Conservation (phyloP, 1,140 invertebrate species). For the Caenorhabditis briggsae region DNA sequence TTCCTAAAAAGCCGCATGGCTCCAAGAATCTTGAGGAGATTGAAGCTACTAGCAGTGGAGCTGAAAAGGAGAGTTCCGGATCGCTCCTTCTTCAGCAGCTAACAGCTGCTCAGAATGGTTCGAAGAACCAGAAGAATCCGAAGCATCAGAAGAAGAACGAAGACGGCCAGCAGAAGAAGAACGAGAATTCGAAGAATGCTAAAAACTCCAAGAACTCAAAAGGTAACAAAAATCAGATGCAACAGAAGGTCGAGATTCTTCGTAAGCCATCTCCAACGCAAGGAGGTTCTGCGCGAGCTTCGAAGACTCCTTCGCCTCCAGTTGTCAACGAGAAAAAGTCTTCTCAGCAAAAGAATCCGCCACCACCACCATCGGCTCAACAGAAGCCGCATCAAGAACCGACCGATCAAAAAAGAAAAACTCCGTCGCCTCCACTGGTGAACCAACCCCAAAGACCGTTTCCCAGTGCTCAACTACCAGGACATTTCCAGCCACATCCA, state of each 20-base stretch:
- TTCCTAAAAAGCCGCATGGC: neutral
- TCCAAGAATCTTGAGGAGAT: neutral
- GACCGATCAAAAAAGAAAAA: neutral
- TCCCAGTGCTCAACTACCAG: neutral
- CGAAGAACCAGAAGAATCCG: neutral
- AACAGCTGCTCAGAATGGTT: neutral
- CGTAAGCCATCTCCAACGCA: slow-evolving; percentile 19
- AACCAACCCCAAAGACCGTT: neutral
- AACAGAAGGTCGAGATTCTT: slow-evolving; percentile 7
- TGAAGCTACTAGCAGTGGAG: neutral
- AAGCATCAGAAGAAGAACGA: slow-evolving; percentile 1
- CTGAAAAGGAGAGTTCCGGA: neutral
- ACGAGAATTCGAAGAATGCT: neutral
- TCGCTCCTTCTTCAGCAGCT: neutral
- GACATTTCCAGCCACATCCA: neutral
- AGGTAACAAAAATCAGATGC: neutral
- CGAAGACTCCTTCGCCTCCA: neutral
- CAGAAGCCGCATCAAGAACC: neutral
- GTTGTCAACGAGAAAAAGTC: neutral
- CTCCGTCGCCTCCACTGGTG: no score
- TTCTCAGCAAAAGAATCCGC: neutral
- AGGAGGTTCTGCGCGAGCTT: no score
- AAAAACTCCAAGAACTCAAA: neutral
- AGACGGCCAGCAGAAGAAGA: neutral
- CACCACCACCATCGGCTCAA: neutral